Base-by-base conservation (phyloP, 2,113 vertebrate genomes). In the Cynocephalus volans region DNA sequence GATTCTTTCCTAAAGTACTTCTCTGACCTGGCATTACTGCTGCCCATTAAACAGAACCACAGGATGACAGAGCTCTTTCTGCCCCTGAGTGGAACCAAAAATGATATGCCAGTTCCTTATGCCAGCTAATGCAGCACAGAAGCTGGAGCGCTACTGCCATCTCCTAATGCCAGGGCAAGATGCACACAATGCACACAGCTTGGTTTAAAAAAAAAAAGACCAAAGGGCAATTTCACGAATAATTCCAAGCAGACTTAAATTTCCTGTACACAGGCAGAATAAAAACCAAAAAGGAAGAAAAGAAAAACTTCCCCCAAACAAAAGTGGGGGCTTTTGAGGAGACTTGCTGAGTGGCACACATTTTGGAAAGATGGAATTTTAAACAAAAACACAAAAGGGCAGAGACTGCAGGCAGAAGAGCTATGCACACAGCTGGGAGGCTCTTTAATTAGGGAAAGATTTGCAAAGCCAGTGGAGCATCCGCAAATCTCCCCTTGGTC, bases 301-400 rank as follows among this genome's bases (percentile, higher is more conserved):
- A 19, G 8, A 10, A 64, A 56, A 36, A 17, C 3, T 10, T 62
- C 24, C 58, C 60, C 54, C 76, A 84, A 87, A 94, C 60, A 56
- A 60, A 73, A 75, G 76, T 6, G 45, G n/a, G 75, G 60, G 67
- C 70, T 94, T 86, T 58, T 21, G 15, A 96, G 82, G 48, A 90
- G 90, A 93, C 90, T 13, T 93, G 97, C 91, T 83, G 65, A 97
- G 92, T 48, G 45, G 88, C 56, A 77, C 96, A 90, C 82, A 79
- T 87, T 88, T 45, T 79, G 88, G 85, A 96, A 93, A 73, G 86
- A 96, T 36, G 80, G 91, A 96, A 92, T 93, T 87, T 96, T 70
- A 96, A 95, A 85, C 87, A 93, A 83, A 96, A 97, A 97, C 89
- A 95, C 89, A 73, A 81, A 73, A 95, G 83, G 75, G 83, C 94